These are phyloP conservation scores for Cryptus viduatorius DNA, from an alignment of 2,888 invertebrate genomes.

Conservation along the genomic window DNA sequence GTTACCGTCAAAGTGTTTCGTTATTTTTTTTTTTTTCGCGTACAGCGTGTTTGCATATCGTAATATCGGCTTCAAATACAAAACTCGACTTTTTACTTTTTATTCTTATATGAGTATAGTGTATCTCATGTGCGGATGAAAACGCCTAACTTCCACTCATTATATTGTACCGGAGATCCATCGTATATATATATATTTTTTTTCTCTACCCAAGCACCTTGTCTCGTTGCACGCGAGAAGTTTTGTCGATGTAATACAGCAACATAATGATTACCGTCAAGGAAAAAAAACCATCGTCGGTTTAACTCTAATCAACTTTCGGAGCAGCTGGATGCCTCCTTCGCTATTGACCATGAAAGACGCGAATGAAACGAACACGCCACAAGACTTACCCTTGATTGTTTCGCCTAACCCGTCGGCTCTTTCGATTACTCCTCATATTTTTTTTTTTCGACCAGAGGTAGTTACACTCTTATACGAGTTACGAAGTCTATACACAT, in stretches of 20 bases:
- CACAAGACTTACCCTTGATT: slow-evolving; percentile 23
- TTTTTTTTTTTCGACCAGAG: slow-evolving; percentile 7
- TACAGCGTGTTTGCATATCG: neutral
- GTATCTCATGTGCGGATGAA: too few species aligned
- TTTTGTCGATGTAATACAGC: slow-evolving; percentile 4
- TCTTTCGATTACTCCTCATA: neutral
- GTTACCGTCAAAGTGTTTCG: slow-evolving; percentile 17
- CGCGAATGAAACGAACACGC: slow-evolving; percentile 25
- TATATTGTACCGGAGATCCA: neutral
- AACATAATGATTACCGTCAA: slow-evolving; percentile 54
- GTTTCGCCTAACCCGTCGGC: slow-evolving; percentile 12
- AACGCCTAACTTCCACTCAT: neutral
- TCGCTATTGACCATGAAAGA: slow-evolving; percentile 8
- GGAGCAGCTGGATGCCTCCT: slow-evolving; percentile 31
- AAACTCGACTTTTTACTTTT: neutral
- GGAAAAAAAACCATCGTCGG: slow-evolving; percentile 41
- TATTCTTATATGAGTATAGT: too few species aligned
- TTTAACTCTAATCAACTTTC: slow-evolving; percentile 32
- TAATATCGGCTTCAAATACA: neutral
- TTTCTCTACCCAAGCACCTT: slow-evolving; percentile 35
- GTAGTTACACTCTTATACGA: neutral
- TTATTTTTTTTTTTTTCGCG: slow-evolving; percentile 13
- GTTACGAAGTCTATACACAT: neutral
- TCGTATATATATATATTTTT: too few species aligned
- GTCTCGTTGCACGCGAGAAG: slow-evolving; percentile 47